phyloP scores from a whole-genome alignment of 2,113 vertebrate species.

The Ploceus nigricollis region DNA sequence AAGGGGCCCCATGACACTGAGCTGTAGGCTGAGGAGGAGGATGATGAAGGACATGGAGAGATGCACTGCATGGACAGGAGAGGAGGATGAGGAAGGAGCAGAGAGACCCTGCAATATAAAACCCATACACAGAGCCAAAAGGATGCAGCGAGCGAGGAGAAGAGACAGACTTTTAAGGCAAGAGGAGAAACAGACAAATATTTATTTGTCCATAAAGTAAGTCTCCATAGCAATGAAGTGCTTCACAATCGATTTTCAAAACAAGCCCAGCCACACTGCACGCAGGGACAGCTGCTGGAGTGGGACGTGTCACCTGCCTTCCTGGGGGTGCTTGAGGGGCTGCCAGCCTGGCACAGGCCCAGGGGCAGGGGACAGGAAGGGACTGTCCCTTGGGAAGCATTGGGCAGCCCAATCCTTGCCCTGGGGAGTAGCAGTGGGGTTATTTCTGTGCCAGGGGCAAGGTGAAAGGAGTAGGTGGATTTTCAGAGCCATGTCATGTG shows the following conservation, averaged over 20 bases:
- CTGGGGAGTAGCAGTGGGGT: background rate
- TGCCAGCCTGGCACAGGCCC: background rate
- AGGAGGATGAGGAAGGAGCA: background rate
- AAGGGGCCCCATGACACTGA: background rate
- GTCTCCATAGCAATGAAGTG: slow-evolving; percentile 17
- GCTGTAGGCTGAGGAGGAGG: background rate
- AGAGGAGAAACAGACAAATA: background rate
- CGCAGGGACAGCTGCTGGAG: background rate
- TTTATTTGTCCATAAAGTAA: slow-evolving; percentile 23
- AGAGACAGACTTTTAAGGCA: background rate
- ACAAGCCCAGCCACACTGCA: background rate
- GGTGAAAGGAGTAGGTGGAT: background rate
- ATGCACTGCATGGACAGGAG: background rate
- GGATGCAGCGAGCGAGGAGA: fast-evolving
- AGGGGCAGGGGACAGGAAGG: background rate
- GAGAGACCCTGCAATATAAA: background rate
- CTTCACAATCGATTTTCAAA: background rate
- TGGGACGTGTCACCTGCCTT: fast-evolving
- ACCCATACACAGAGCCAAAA: background rate
- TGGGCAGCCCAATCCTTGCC: fast-evolving
- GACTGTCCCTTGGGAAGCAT: background rate
- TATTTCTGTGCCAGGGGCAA: background rate
- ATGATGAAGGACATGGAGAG: background rate
- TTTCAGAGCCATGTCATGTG: background rate
- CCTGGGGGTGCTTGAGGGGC: fast-evolving